Base-by-base conservation (phyloP, 2,888 invertebrate species). In the Pachymerium ferrugineum region DNA sequence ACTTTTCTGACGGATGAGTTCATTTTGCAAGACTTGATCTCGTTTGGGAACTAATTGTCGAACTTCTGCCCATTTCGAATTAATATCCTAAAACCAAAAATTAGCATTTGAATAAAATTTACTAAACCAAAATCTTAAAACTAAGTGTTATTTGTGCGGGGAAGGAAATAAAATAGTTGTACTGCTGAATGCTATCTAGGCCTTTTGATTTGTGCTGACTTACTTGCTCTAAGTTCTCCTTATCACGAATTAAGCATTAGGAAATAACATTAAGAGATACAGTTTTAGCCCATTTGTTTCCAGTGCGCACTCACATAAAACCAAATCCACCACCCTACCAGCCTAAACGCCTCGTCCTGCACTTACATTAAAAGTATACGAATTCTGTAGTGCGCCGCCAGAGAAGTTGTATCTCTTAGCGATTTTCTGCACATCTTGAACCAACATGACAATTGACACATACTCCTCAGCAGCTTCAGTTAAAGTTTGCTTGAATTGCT, bases 381-480 rank as follows among this genome's bases (percentile, higher is more conserved):
- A 97, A 85, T 98, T 98, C 85, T 97, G 97, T 78, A 96, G 86
- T 73, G 95, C 95, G 77, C n/a, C n/a, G n/a, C 94, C 94, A 79
- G 94, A 94, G 79, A 94, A 93, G 86, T 97, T 95, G 86, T 94
- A 94, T 85, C 97, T 95, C 84, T 94, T 94, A 75, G 96, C 96
- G 82, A 97, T 94, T 74, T 92, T 88, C 82, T 95, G 93, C 62
- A 97, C 97, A 84, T 98, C 96, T 81, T 94, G 91, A 1, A 96
- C 94, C 78, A 98, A 87, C 79, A 91, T 91, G 75, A 96, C 93
- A 83, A 99, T 98, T 79, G 93, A 89, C 83, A 93, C 93, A 86
- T 94, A 97, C 84, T 99, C 99, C 83, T 96, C 95, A 84, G 99
- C 99, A 76, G 99, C 99, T 84, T 98, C 98, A 72, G 96, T 96